phyloP scores from a whole-genome alignment of 2,797 vertebrate genomes.

The Phrynocephalus guinanensis region DNA sequence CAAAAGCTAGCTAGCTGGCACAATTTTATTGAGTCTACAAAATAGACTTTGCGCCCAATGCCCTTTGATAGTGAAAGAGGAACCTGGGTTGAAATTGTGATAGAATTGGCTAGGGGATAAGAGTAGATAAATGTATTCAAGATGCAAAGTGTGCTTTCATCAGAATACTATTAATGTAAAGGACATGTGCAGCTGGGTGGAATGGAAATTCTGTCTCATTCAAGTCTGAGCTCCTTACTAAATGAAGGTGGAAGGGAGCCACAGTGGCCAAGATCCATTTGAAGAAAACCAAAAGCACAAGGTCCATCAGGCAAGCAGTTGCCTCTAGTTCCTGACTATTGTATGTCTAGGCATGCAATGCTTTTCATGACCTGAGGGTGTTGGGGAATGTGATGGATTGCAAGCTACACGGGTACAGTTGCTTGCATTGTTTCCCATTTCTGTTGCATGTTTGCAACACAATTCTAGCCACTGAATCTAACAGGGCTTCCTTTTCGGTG shows the following conservation, averaged over 20 bases:
- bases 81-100: not conserved
- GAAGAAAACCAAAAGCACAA: too few relatives aligned
- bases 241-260: not conserved
- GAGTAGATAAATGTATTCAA: not conserved
- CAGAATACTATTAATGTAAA: not conserved
- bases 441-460: too few relatives aligned
- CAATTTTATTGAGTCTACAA: not conserved
- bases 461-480: not conserved
- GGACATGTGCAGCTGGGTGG: not conserved
- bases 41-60: not conserved
- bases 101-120: not conserved
- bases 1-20: not conserved
- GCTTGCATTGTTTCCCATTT: too few relatives aligned
- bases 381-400: too few relatives aligned
- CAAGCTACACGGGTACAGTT: too few relatives aligned
- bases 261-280: too few relatives aligned
- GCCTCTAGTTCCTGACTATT: too few relatives aligned
- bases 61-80: not conserved
- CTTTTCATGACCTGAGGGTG: too few relatives aligned
- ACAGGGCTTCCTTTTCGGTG: not conserved
- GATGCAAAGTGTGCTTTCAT: not conserved
- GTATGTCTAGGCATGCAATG: too few relatives aligned
- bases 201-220: not conserved
- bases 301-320: too few relatives aligned
- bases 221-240: not conserved